Evolutionary conservation across 2,797 vertebrate genomes (phyloP).

Genomic region (Hemitrygon akajei): DNA sequence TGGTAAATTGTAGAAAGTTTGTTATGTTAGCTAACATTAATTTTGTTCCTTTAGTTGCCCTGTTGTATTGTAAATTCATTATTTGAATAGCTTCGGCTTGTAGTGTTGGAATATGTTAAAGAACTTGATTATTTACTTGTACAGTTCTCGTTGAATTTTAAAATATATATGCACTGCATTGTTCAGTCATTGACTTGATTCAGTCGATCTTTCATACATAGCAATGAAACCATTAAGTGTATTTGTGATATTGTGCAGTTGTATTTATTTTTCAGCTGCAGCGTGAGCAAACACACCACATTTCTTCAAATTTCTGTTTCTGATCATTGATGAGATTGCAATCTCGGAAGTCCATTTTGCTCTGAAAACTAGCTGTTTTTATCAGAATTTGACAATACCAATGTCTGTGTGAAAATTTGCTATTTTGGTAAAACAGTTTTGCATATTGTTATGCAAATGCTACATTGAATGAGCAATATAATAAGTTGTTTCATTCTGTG

Average conservation of each 20-base stretch:
- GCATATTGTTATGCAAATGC: not conserved
- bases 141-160: not conserved
- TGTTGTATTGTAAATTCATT: not conserved
- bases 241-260: not conserved
- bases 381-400: not conserved
- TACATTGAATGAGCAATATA: not conserved
- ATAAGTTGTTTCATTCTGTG: not conserved
- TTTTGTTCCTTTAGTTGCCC: not conserved
- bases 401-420: too few species aligned
- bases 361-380: not conserved
- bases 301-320: not conserved
- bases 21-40: too few species aligned
- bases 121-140: not conserved
- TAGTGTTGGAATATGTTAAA: not conserved
- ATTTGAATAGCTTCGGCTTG: not conserved
- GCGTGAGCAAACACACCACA: not conserved
- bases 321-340: not conserved
- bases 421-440: not conserved
- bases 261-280: slow-evolving; percentile 1
- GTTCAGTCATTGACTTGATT: not conserved
- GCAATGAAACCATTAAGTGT: not conserved
- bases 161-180: not conserved
- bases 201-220: not conserved
- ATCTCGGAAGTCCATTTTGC: not conserved
- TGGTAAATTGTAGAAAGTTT: not conserved